phyloP scores from a whole-genome alignment of 23 tunicate species.

The Trididemnum clinides region DNA sequence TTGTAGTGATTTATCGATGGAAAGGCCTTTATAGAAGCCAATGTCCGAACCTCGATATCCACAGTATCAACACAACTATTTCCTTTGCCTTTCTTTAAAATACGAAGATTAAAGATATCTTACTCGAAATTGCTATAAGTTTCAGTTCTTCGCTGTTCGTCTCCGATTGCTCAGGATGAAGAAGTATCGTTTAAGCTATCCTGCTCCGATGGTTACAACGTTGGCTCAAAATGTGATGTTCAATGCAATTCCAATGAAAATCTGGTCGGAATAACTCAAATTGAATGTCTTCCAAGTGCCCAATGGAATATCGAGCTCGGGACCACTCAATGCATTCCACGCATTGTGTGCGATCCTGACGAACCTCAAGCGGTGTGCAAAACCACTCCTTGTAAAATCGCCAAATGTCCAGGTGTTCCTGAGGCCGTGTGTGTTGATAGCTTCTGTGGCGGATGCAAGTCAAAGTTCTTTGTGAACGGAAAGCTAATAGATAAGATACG shows the following conservation, averaged over 20 bases:
- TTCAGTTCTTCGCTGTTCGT: neutral
- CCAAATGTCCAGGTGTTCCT: constrained; percentile 7
- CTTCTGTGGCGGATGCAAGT: constrained; percentile 24
- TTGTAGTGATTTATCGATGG: too few relatives aligned
- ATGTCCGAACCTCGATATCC: too few relatives aligned
- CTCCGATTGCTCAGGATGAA: neutral
- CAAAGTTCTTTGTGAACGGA: neutral
- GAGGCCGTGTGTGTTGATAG: neutral
- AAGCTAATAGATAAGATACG: neutral
- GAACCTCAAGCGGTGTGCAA: neutral
- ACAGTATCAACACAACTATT: too few relatives aligned
- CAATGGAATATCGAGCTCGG: neutral
- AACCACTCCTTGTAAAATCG: neutral
- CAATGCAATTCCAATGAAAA: neutral
- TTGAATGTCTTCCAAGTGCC: neutral
- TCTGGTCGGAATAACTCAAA: neutral
- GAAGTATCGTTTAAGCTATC: neutral
- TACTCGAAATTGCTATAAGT: neutral
- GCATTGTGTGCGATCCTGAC: neutral
- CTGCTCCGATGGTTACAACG: neutral
- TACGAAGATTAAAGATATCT: too few relatives aligned
- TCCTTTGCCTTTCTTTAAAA: too few relatives aligned
- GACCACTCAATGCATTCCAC: neutral
- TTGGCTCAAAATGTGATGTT: neutral
- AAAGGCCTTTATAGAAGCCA: too few relatives aligned